Evolutionary conservation across 2,888 invertebrate species (phyloP).

Genomic region (Drosophila bunnanda): DNA sequence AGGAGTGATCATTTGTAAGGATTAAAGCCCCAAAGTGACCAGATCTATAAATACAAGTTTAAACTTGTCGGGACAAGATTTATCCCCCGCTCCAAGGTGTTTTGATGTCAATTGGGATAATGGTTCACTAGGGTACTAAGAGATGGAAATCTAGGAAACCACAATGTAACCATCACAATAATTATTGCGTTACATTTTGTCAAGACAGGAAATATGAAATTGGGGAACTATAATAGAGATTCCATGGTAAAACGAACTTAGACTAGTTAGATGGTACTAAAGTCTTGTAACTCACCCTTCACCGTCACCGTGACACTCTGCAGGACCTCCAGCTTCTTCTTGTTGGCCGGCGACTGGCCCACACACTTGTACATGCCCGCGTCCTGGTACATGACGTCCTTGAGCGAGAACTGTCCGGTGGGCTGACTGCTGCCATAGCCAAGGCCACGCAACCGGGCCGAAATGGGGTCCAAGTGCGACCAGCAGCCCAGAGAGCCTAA

Average conservation of each 20-base stretch:
- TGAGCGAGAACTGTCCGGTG: constrained; percentile 88
- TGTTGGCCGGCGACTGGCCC: constrained; percentile 85
- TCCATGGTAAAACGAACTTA: background rate
- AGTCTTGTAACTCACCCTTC: constrained; percentile 85
- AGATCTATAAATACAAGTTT: background rate
- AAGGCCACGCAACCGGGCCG: constrained; percentile 86
- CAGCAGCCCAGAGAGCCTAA: constrained; percentile 88
- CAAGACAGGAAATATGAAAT: too few relatives aligned
- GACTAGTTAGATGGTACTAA: background rate
- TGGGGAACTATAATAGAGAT: too few relatives aligned
- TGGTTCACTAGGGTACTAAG: too few relatives aligned
- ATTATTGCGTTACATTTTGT: too few relatives aligned
- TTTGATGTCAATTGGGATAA: too few relatives aligned
- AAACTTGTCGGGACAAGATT: background rate
- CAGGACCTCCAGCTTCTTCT: constrained; percentile 86
- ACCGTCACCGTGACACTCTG: constrained; percentile 86
- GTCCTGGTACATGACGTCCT: constrained; percentile 90
- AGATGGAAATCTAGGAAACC: background rate
- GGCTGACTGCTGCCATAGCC: constrained; percentile 86
- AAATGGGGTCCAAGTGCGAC: constrained; percentile 86
- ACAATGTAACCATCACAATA: background rate
- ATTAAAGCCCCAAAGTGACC: background rate
- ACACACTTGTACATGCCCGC: constrained; percentile 91
- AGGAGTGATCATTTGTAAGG: background rate
- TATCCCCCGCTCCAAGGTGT: too few relatives aligned